Evolutionary conservation across 1,140 invertebrate genomes (phyloP).

Genomic region (Drosophila murphyi): DNA sequence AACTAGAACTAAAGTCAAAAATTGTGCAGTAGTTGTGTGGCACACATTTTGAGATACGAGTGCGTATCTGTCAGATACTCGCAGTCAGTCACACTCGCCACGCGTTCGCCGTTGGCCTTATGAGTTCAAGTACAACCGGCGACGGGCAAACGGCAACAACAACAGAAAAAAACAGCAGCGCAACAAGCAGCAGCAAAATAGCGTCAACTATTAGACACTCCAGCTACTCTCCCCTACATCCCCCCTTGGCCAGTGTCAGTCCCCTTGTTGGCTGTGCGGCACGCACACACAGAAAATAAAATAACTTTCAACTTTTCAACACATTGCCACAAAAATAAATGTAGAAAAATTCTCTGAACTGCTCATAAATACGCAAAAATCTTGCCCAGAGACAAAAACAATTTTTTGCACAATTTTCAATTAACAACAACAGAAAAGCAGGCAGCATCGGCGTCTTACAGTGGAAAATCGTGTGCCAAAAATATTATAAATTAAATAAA

Average conservation of each 20-base stretch:
- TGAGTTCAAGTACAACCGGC: constrained; percentile 77
- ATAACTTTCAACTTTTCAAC: constrained; percentile 65
- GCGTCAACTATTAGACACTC: constrained; percentile 53
- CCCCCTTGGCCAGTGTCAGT: background rate
- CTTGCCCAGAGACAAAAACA: constrained; percentile 39
- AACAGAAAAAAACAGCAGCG: constrained; percentile 1
- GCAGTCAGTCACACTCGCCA: constrained; percentile 16
- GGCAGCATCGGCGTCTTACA: constrained; percentile 11
- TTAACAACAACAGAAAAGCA: constrained; percentile 38
- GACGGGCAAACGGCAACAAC: constrained; percentile 30
- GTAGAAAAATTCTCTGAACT: constrained; percentile 38
- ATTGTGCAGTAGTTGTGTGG: constrained; percentile 16
- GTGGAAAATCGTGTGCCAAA: background rate
- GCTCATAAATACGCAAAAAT: constrained; percentile 52
- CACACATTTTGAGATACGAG: constrained; percentile 23
- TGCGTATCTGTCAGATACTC: constrained; percentile 47
- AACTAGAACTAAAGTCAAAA: background rate
- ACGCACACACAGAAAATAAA: constrained; percentile 38
- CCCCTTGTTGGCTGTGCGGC: constrained; percentile 1
- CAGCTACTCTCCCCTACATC: background rate
- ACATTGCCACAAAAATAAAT: constrained; percentile 38
- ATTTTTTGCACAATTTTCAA: constrained; percentile 79
- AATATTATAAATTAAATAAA: background rate
- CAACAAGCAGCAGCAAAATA: constrained; percentile 37
- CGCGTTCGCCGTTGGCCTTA: constrained; percentile 43